Percentiles rank a stretch among this genome's conserved stretches.
phyloP scores from a whole-genome alignment of 2,888 invertebrate species.

The Acleris holmiana region DNA sequence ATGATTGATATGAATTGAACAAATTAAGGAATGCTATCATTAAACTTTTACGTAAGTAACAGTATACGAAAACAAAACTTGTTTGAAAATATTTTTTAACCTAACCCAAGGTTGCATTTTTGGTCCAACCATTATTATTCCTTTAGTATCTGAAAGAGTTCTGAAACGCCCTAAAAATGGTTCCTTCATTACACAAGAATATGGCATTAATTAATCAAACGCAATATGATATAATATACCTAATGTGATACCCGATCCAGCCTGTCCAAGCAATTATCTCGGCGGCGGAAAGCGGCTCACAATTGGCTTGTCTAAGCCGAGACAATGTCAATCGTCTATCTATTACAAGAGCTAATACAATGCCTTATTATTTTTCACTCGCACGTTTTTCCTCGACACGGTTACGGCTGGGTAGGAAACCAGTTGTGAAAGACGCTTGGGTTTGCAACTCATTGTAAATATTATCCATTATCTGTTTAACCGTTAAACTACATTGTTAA shows the following conservation, averaged over 20 bases:
- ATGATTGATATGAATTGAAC: no score
- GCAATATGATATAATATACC: neutral
- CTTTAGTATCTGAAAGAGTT: no score
- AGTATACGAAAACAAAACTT: no score
- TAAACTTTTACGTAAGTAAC: no score
- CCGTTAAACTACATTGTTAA: conserved; percentile 24
- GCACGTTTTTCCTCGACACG: conserved; percentile 81
- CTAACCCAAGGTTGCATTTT: no score
- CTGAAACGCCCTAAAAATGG: no score
- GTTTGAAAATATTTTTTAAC: no score
- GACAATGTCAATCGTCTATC: conserved; percentile 59
- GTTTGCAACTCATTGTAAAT: conserved; percentile 36
- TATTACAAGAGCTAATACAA: conserved; percentile 53
- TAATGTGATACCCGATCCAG: conserved; percentile 2
- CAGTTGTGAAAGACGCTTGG: conserved; percentile 64
- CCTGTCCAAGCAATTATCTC: conserved; percentile 11
- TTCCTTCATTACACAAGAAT: no score
- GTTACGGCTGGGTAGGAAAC: conserved; percentile 70
- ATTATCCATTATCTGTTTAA: conserved; percentile 26
- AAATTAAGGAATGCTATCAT: no score
- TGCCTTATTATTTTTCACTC: conserved; percentile 75
- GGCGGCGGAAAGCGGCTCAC: conserved; percentile 28
- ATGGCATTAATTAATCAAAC: neutral
- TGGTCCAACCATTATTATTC: neutral
- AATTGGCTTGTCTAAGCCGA: conserved; percentile 38